Percentiles rank a stretch among this genome's conserved stretches.
Evolutionary conservation across 1,140 invertebrate species (phyloP).

Genomic region (Vanessa atalanta): DNA sequence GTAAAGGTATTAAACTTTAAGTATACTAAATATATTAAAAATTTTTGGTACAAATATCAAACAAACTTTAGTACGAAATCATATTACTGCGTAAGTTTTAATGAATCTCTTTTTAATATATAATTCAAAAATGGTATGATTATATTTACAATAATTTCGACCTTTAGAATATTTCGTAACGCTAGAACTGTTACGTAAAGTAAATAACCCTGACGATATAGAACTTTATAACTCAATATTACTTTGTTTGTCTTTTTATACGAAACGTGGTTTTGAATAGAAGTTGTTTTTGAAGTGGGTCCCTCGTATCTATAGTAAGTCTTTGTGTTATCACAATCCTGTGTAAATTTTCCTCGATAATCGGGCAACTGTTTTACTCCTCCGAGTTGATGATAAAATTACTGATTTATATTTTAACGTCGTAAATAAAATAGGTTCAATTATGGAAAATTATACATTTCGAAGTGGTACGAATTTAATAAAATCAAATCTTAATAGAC

Average conservation of each 20-base stretch:
- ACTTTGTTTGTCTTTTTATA: constrained; percentile 30
- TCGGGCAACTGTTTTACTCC: constrained; percentile 20
- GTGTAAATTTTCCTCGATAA: constrained; percentile 26
- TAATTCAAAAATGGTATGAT: background rate
- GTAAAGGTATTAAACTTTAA: too few species aligned
- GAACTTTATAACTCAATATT: constrained; percentile 31
- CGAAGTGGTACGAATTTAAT: too few species aligned
- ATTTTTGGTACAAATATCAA: too few species aligned
- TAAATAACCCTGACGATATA: constrained; percentile 19
- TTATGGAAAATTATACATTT: too few species aligned
- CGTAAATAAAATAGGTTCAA: too few species aligned
- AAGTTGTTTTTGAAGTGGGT: constrained; percentile 27
- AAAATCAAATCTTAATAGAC: too few species aligned
- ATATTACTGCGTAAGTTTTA: too few species aligned
- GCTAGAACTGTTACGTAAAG: background rate
- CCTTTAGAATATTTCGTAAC: background rate
- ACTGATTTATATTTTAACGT: too few species aligned
- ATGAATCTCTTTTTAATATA: background rate
- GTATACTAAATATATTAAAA: too few species aligned
- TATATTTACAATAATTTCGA: constrained; percentile 4
- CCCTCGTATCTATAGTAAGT: constrained; percentile 11
- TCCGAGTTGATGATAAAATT: background rate
- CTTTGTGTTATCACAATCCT: constrained; percentile 30
- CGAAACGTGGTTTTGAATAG: constrained; percentile 24
- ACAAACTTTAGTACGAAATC: too few species aligned